Percentiles rank a stretch among this genome's conserved stretches.
Conservation (phyloP, 1,140 invertebrate species). For the Atopsyche davidsoni region DNA sequence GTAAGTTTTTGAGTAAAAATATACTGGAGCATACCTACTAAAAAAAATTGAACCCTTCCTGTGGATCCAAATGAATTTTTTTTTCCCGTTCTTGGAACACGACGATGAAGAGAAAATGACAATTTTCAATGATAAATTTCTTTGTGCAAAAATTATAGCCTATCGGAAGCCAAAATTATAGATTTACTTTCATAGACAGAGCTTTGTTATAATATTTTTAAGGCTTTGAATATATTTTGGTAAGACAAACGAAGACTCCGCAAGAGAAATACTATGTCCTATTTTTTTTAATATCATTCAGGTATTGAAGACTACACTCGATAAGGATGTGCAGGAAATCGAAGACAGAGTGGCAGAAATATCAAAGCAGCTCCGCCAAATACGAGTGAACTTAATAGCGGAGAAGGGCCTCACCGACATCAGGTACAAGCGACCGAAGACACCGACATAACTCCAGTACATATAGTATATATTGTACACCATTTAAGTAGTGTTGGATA, state of each 20-base stretch:
- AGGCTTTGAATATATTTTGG: not conserved
- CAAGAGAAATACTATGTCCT: not conserved
- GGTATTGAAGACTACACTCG: conserved; percentile 25
- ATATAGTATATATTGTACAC: too few species aligned
- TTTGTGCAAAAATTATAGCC: too few species aligned
- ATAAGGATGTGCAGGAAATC: conserved; percentile 26
- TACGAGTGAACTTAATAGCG: conserved; percentile 25
- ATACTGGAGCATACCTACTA: not conserved
- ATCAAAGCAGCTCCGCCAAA: conserved; percentile 17
- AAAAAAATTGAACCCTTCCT: too few species aligned
- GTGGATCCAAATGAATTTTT: too few species aligned
- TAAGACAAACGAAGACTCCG: not conserved
- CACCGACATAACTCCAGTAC: too few species aligned
- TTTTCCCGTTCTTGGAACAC: too few species aligned
- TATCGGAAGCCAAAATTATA: not conserved
- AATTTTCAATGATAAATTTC: not conserved
- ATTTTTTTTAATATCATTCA: conserved; percentile 11
- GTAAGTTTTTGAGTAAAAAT: conserved; percentile 12
- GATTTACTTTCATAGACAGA: too few species aligned
- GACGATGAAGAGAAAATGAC: too few species aligned
- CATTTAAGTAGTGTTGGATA: too few species aligned
- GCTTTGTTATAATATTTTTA: too few species aligned
- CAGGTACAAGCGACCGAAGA: too few species aligned
- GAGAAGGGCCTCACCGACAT: conserved; percentile 21
- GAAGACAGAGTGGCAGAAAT: conserved; percentile 16